Percentiles rank a stretch among this genome's conserved stretches.
These are phyloP conservation scores for Capromys pilorides DNA, from an alignment of 2,797 vertebrate genomes.

Conservation along the genomic window DNA sequence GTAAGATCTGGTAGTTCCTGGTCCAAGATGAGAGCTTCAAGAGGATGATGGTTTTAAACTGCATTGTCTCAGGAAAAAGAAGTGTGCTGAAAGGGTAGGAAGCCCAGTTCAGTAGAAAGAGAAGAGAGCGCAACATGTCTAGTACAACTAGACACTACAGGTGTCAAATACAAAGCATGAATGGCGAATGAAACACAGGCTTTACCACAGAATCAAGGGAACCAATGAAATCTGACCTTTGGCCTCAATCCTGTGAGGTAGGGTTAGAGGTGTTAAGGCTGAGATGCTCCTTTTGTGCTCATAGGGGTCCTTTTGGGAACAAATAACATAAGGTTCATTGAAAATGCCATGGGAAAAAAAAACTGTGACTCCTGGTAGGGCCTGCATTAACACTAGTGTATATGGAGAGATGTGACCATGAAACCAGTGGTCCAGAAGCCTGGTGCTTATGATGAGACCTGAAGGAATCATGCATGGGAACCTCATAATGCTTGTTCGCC, in stretches of 20 bases:
- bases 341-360: no score
- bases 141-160: no score
- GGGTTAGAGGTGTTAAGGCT: no score
- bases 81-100: background rate
- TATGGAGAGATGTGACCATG: background rate
- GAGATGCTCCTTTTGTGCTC: no score
- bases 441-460: background rate
- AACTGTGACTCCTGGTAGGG: no score
- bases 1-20: background rate
- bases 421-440: background rate
- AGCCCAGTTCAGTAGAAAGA: background rate
- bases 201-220: background rate
- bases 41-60: background rate
- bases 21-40: background rate
- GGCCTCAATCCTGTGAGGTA: background rate
- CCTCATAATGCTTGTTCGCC: background rate
- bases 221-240: background rate
- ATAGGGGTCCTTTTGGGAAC: no score
- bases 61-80: background rate
- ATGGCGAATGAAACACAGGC: background rate
- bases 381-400: no score
- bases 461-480: no score
- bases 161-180: background rate
- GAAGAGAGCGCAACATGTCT: no score
- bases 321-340: no score